Evolutionary conservation across 2,113 vertebrate genomes (phyloP), one percentile per base, ranked within the genome.

Genomic region (Murina feae): DNA sequence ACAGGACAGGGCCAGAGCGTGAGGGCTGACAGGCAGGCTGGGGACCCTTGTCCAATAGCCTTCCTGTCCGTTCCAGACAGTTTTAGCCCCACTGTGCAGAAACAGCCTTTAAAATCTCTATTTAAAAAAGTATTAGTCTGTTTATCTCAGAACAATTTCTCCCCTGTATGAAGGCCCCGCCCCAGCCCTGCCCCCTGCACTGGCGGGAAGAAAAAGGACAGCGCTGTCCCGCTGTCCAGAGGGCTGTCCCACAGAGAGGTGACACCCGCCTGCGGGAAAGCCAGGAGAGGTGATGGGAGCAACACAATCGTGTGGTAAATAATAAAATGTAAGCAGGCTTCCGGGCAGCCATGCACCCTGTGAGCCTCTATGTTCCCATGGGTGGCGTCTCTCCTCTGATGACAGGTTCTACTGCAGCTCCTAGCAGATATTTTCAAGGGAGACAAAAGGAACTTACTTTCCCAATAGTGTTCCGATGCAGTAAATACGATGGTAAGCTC

Each of bases 151-250:
- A 95, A 96, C 68, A 55, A 76, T 30, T n/a, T 89, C 82, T 90
- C 32, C 25, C 58, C 30, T 16, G 0, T 2, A 5, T 3, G 69
- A 86, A 75, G 83, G 39, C 83, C 79, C 63, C 16, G 23, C 0
- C 21, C 30, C 2, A 1, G 1, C 49, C 2, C 18, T 4, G 28
- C 4, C 0, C 6, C 60, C 20, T 1, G 30, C 2, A 2, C 44
- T 17, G 21, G 6, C 32, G 16, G 49, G 23, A 6, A 72, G 47
- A 9, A 8, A 90, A 35, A 1, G 0, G 0, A 7, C 0, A 0
- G 2, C 4, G n/a, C n/a, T n/a, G n/a, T n/a, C n/a, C n/a, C 2
- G 21, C 18, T 3, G 10, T 18, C 12, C 11, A 0, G 5, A 28
- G 6, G 51, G 18, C 14, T 23, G 20, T 82, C 82, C 1, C 12